phyloP scores from a whole-genome alignment of 1,140 invertebrate genomes.

The Trichoplusia ni region DNA sequence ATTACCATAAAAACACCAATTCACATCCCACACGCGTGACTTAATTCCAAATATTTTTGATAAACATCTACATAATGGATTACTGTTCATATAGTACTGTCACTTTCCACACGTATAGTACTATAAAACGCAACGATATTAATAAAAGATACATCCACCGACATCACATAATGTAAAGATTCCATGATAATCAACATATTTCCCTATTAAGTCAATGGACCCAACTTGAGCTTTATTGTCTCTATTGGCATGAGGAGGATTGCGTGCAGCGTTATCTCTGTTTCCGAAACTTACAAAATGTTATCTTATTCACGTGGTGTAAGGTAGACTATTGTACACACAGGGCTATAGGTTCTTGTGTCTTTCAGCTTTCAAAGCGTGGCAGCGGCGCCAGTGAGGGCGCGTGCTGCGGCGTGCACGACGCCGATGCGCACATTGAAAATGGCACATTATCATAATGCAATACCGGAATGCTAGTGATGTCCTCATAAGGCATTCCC shows the following conservation, averaged over 20 bases:
- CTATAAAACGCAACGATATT: slow-evolving; percentile 45
- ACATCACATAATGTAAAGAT: slow-evolving; percentile 48
- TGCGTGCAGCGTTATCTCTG: slow-evolving; percentile 36
- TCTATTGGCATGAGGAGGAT: slow-evolving; percentile 41
- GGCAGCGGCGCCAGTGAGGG: slow-evolving; percentile 53
- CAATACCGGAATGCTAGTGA: slow-evolving; percentile 64
- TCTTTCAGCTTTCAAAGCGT: slow-evolving; percentile 8
- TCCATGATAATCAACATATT: slow-evolving; percentile 44
- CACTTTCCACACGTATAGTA: slow-evolving; percentile 42
- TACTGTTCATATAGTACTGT: slow-evolving; percentile 43
- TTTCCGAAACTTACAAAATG: background rate
- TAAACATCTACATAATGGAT: slow-evolving; percentile 55
- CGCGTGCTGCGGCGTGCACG: slow-evolving; percentile 53
- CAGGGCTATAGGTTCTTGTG: background rate
- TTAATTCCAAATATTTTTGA: slow-evolving; percentile 61
- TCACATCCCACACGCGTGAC: slow-evolving; percentile 55
- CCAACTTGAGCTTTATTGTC: slow-evolving; percentile 55
- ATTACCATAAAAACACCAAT: slow-evolving; percentile 63
- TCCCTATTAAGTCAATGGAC: slow-evolving; percentile 47
- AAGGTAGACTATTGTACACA: slow-evolving; percentile 5
- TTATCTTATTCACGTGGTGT: background rate
- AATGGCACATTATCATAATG: slow-evolving; percentile 76
- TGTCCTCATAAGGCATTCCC: slow-evolving; percentile 56
- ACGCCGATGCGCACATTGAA: slow-evolving; percentile 59
- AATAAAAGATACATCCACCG: slow-evolving; percentile 50